Percentiles rank a stretch among this genome's conserved stretches.
Evolutionary conservation across 2,888 invertebrate species (phyloP).

Genomic region (Chouioia cunea): DNA sequence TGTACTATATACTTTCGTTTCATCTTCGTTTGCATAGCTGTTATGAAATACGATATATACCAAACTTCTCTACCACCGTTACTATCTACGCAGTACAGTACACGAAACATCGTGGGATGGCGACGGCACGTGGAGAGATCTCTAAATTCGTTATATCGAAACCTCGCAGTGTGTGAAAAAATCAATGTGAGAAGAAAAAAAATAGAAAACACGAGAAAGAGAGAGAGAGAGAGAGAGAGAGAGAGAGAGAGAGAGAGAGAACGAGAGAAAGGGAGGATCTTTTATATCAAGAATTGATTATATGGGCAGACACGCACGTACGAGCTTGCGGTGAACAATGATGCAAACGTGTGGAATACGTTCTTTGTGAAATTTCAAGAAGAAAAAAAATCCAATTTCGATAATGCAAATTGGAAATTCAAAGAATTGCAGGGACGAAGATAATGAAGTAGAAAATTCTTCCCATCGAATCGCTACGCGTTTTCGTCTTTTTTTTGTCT

Average conservation of each 20-base stretch:
- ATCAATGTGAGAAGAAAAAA: not conserved
- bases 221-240: not conserved
- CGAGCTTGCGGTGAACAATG: not conserved
- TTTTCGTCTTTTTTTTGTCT: too few relatives aligned
- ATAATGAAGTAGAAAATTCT: too few relatives aligned
- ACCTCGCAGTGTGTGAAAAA: conserved; percentile 10
- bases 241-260: not conserved
- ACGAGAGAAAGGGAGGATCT: not conserved
- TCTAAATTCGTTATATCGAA: not conserved
- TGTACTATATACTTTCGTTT: too few relatives aligned
- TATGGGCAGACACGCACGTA: not conserved
- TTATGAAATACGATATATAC: too few relatives aligned
- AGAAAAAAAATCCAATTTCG: not conserved
- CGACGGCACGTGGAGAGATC: not conserved
- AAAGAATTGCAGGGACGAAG: too few relatives aligned
- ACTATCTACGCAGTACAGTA: too few relatives aligned
- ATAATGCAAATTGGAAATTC: too few relatives aligned
- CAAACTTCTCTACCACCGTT: too few relatives aligned
- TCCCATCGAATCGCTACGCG: too few relatives aligned
- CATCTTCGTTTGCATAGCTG: too few relatives aligned
- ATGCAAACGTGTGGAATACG: not conserved
- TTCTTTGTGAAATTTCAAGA: not conserved
- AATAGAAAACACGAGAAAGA: not conserved
- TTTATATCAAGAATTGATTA: not conserved
- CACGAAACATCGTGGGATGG: too few relatives aligned